phyloP scores from a whole-genome alignment of 2,888 invertebrate genomes.

The Macrosiphum euphorbiae region DNA sequence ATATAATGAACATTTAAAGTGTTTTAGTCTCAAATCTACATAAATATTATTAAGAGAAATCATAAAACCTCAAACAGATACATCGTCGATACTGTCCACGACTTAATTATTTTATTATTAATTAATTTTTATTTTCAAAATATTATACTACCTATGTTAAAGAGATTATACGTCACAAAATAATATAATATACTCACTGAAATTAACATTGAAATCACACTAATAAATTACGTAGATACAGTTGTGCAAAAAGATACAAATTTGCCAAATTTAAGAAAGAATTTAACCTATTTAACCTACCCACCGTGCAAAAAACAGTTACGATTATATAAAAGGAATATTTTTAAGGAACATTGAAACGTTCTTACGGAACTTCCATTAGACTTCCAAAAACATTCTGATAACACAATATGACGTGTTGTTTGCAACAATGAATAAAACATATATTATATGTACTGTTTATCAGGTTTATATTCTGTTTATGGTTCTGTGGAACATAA shows the following conservation, averaged over 20 bases:
- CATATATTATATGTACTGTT: not conserved
- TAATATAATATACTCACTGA: not conserved
- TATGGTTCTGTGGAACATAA: not conserved
- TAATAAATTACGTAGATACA: not conserved
- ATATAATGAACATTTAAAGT: not conserved
- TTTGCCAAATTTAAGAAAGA: too few species aligned
- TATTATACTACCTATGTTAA: too few species aligned
- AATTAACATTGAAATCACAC: not conserved
- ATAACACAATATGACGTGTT: conserved; percentile 18
- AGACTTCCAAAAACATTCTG: not conserved
- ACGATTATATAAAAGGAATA: too few species aligned
- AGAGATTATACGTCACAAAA: not conserved
- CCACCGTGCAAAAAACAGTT: too few species aligned
- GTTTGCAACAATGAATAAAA: not conserved
- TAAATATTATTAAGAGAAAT: not conserved
- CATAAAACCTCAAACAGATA: not conserved
- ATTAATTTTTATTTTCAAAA: too few species aligned
- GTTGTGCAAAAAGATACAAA: not conserved
- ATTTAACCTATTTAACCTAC: too few species aligned
- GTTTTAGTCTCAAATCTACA: not conserved
- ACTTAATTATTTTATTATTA: not conserved
- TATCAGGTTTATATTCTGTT: not conserved
- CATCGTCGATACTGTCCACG: not conserved
- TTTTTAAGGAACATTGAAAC: too few species aligned
- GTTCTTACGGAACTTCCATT: too few species aligned